Base-by-base conservation (phyloP, 2,797 vertebrate species). In the Natrix natrix region DNA sequence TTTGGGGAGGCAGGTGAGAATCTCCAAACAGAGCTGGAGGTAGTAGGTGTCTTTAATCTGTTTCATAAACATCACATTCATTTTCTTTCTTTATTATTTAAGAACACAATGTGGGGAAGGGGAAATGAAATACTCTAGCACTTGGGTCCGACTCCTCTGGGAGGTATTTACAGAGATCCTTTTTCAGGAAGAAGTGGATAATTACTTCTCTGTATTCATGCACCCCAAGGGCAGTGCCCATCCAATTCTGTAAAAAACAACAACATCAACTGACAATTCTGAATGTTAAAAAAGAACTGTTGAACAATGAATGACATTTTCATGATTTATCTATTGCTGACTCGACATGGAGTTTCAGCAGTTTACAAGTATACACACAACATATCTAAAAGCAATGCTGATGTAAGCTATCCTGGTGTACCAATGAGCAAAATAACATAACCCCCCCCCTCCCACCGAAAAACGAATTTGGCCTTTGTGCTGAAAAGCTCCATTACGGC, bases 11-110 rank as follows among this genome's bases (percentile, higher is more conserved):
- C 37, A 92, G 83, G 88, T 88, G 59, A 63, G 88, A 93, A 92
- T 87, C n/a, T 5, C 83, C 60, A 90, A 92, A 61, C 88, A 93
- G 59, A 92, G 54, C 78, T 59, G 55, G 54, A 87, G 37, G 74
- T 92, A 89, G 59, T 69, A 74, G 60, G 91, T 43, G 32, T 28
- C 78, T 93, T 90, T 90, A 92, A 37, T 60, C 48, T 59, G 52
- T 89, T 93, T 91, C 63, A 90, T 74, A 92, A 90, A 90, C 59
- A 92, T 32, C 37, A 87, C 52, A 90, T 87, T 87, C 37, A 92
- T 43, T 90, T 90, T 87, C 88, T 87, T 87, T 92, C 83, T 83
- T 43, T 93, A 87, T 93, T 92, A 93, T 92, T 90, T 93, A 60
- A 37, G 20, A 57, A 8, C 28, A 52, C 57, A 91, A 90, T 90